Conservation (phyloP, 2,888 invertebrate genomes). For the Epinotia brunnichana region DNA sequence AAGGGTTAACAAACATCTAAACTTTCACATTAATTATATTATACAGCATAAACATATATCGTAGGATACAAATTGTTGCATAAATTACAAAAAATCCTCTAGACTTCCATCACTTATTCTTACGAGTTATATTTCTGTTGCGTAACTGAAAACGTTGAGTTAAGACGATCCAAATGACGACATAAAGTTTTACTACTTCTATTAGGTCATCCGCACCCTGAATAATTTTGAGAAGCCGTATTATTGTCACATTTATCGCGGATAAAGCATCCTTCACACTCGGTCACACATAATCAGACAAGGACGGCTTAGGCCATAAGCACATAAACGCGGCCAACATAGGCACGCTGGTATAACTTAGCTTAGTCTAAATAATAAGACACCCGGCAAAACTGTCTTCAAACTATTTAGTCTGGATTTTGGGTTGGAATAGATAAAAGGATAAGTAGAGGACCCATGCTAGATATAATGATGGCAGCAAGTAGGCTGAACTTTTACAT, state of each 20-base stretch:
- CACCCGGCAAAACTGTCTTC: neutral
- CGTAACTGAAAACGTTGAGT: conserved; percentile 11
- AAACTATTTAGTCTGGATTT: neutral
- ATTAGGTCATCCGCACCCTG: neutral
- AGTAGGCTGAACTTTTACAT: too few relatives aligned
- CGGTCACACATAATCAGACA: neutral
- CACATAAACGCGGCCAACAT: neutral
- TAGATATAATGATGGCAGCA: too few relatives aligned
- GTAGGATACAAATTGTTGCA: neutral
- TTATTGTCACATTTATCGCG: conserved; percentile 9
- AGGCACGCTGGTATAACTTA: neutral
- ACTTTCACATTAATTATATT: too few relatives aligned
- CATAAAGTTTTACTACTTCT: conserved; percentile 18
- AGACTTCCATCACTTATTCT: conserved; percentile 1
- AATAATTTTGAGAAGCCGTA: conserved; percentile 9
- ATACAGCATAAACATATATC: too few relatives aligned
- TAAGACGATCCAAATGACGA: neutral
- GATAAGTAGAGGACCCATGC: too few relatives aligned
- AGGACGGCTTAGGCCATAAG: conserved; percentile 5
- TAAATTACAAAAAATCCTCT: neutral
- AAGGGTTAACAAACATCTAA: too few relatives aligned
- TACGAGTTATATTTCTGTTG: conserved; percentile 1
- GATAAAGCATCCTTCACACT: conserved; percentile 3
- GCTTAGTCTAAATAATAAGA: neutral
- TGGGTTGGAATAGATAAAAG: neutral